These are phyloP conservation scores for Luffia ferchaultella DNA, from an alignment of 2,888 invertebrate genomes.

Conservation along the genomic window DNA sequence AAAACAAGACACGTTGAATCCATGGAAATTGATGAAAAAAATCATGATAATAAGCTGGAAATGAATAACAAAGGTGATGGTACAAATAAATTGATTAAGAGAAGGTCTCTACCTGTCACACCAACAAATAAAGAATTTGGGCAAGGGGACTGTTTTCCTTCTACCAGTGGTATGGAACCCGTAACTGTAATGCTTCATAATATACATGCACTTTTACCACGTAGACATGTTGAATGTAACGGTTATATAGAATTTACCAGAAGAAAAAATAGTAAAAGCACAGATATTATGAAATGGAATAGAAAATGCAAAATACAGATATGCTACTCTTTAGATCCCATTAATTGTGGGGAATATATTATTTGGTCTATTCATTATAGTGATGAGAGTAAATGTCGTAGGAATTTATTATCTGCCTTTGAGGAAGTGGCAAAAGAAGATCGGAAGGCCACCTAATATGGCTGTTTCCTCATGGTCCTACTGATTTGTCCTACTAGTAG, in stretches of 20 bases:
- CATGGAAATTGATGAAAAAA: slow-evolving; percentile 10
- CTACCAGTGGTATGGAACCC: slow-evolving; percentile 39
- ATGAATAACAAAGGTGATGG: slow-evolving; percentile 42
- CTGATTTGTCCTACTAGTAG: too few species aligned
- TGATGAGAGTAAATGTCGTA: slow-evolving; percentile 66
- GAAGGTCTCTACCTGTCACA: slow-evolving; percentile 36
- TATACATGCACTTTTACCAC: slow-evolving; percentile 48
- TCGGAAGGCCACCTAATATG: too few species aligned
- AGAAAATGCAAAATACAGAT: slow-evolving; percentile 70
- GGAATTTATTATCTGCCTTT: slow-evolving; percentile 64
- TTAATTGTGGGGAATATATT: slow-evolving; percentile 61
- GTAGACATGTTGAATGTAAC: slow-evolving; percentile 50
- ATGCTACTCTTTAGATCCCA: slow-evolving; percentile 63
- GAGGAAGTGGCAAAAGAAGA: slow-evolving; percentile 42
- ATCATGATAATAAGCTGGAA: slow-evolving; percentile 15
- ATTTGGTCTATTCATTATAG: slow-evolving; percentile 70
- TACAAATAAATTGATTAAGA: slow-evolving; percentile 13
- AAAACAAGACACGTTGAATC: slow-evolving; percentile 20
- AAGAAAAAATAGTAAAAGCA: slow-evolving; percentile 35
- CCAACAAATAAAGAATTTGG: slow-evolving; percentile 49
- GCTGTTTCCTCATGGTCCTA: too few species aligned
- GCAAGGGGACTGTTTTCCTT: slow-evolving; percentile 55
- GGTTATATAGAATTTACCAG: slow-evolving; percentile 52
- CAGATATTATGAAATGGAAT: slow-evolving; percentile 64
- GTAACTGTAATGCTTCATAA: slow-evolving; percentile 34